Evolutionary conservation across 2,113 vertebrate genomes (phyloP).

Genomic region (Etheostoma spectabile): DNA sequence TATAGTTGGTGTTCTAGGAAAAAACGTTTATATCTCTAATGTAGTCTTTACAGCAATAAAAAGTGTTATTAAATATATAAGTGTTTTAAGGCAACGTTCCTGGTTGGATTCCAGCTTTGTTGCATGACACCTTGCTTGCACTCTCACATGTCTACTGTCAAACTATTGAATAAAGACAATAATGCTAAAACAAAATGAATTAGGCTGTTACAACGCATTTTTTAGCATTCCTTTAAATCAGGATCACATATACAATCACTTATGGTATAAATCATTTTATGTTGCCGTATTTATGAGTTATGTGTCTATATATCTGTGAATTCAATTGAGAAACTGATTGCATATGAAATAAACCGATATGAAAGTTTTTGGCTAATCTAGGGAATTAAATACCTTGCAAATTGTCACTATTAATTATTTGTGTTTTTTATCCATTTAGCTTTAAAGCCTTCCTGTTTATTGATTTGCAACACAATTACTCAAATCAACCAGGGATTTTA

Average conservation of each 20-base stretch:
- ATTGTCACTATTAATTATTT: neutral
- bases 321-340: neutral
- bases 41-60: neutral
- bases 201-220: neutral
- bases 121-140: neutral
- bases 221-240: neutral
- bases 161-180: neutral
- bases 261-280: neutral
- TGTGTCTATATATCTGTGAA: neutral
- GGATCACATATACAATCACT: neutral
- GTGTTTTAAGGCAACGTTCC: neutral
- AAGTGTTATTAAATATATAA: neutral
- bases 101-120: neutral
- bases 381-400: neutral
- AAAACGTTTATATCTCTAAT: slow-evolving; percentile 24
- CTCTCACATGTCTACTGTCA: neutral
- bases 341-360: neutral
- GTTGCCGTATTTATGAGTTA: neutral
- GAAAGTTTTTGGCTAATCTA: neutral
- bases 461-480: neutral
- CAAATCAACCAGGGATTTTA: neutral
- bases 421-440: neutral
- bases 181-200: neutral
- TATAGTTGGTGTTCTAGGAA: neutral
- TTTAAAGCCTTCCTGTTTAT: neutral